phyloP scores from a whole-genome alignment of 1,140 invertebrate genomes.

The Diorhabda elongata region DNA sequence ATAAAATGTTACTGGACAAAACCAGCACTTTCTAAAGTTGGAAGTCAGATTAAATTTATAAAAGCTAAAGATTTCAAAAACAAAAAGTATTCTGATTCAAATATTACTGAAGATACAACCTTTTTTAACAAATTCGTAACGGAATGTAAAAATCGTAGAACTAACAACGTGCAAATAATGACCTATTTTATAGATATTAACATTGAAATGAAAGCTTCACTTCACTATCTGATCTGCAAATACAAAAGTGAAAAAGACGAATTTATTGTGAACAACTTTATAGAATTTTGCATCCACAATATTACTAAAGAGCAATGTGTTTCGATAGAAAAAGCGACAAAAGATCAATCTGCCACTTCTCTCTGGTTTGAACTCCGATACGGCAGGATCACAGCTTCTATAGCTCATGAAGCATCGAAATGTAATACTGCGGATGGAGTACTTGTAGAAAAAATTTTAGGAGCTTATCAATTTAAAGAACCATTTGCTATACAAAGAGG shows the following conservation, averaged over 20 bases:
- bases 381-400: constrained; percentile 46
- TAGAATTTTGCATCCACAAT: constrained; percentile 7
- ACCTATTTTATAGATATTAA: neutral
- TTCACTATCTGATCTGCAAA: constrained; percentile 9
- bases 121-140: neutral
- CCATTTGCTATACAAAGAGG: constrained; percentile 6
- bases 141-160: too few relatives aligned
- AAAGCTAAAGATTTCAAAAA: too few relatives aligned
- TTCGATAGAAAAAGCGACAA: constrained; percentile 20
- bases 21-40: too few relatives aligned
- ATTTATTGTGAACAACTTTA: constrained; percentile 4
- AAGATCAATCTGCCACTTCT: constrained; percentile 13
- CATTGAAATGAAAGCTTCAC: constrained; percentile 5
- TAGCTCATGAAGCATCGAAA: constrained; percentile 39
- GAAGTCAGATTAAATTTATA: too few relatives aligned
- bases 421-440: constrained; percentile 40
- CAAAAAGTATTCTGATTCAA: too few relatives aligned
- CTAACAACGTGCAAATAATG: too few relatives aligned
- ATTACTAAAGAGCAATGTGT: constrained; percentile 19
- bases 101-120: too few relatives aligned
- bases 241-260: constrained; percentile 11
- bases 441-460: constrained; percentile 40
- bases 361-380: constrained; percentile 43
- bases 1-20: too few relatives aligned
- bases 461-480: constrained; percentile 26